These are phyloP conservation scores for Osmerus eperlanus DNA, from an alignment of 2,113 vertebrate genomes.

Conservation along the genomic window DNA sequence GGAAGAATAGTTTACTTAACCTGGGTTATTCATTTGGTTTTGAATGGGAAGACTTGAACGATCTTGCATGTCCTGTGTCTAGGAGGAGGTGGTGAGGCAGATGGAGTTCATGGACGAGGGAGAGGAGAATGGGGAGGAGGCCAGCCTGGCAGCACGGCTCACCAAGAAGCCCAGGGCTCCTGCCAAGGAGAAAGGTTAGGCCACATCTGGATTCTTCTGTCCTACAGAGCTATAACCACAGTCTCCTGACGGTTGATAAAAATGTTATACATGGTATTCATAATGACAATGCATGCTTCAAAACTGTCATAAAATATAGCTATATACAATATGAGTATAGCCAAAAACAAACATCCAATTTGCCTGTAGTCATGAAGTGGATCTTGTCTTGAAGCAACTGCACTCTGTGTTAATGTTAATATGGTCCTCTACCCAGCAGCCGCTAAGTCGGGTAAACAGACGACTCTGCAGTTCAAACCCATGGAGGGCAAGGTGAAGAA, in stretches of 20 bases:
- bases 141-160: conserved; percentile 69
- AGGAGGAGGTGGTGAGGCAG: conserved; percentile 69
- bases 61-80: conserved; percentile 5
- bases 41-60: neutral
- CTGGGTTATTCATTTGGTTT: neutral
- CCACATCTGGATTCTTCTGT: neutral
- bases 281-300: too few species aligned
- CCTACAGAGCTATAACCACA: neutral
- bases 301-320: too few species aligned
- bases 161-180: conserved; percentile 71
- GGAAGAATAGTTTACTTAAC: neutral
- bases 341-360: too few species aligned
- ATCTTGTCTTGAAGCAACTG: neutral
- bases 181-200: conserved; percentile 66
- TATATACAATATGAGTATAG: too few species aligned
- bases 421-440: conserved; percentile 18
- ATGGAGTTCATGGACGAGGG: conserved; percentile 76
- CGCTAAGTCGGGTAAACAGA: conserved; percentile 77
- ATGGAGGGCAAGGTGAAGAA: conserved; percentile 74
- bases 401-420: neutral
- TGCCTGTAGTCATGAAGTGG: too few species aligned
- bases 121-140: conserved; percentile 42
- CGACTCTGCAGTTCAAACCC: conserved; percentile 83
- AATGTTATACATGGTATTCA: too few species aligned
- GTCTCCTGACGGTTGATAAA: neutral